Conservation (phyloP, 2,797 vertebrate genomes). For the Limosa lapponica region DNA sequence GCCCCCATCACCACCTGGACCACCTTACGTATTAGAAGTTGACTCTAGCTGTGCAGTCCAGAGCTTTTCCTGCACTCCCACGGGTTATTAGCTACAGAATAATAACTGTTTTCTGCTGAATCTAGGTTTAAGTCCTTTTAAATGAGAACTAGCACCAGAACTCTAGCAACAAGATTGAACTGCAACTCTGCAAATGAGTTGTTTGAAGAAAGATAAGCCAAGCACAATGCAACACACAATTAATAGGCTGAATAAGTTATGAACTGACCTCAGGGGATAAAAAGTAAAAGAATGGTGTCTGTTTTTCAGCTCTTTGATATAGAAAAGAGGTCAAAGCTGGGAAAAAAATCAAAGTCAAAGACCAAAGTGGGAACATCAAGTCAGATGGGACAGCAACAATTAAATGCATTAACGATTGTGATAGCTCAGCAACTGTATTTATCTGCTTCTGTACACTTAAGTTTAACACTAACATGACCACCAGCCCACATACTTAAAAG, state of each 20-base stretch:
- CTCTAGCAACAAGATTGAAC: background rate
- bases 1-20: background rate
- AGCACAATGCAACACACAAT: background rate
- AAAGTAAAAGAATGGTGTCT: conserved; percentile 9
- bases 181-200: conserved; percentile 22
- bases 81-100: background rate
- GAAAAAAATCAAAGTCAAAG: background rate
- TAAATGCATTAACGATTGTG: background rate
- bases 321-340: conserved; percentile 38
- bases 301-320: conserved; percentile 34
- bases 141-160: background rate
- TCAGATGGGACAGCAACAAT: background rate
- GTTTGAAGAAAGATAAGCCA: conserved; percentile 54
- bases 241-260: conserved; percentile 49
- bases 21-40: background rate
- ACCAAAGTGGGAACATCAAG: background rate
- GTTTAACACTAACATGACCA: background rate
- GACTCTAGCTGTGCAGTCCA: background rate
- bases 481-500: background rate
- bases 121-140: background rate
- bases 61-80: background rate
- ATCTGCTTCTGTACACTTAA: background rate
- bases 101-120: background rate
- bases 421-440: background rate
- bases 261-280: conserved; percentile 28